Evolutionary conservation across 2,888 invertebrate species (phyloP), one percentile per base, ranked within the genome.

Genomic region (Pseudanteris insignis): DNA sequence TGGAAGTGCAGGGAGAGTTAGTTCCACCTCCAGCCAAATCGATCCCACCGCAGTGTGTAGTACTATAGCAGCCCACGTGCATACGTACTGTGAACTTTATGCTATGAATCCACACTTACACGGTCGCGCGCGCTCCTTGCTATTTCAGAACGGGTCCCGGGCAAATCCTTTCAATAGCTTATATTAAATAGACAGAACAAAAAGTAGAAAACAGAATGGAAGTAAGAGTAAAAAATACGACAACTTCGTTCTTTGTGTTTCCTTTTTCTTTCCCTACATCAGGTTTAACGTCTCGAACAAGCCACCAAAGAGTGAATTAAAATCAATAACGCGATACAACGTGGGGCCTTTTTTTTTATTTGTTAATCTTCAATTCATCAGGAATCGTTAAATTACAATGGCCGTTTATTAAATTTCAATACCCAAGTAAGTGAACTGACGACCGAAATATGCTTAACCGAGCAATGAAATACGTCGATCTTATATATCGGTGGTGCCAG

Each of bases 41-140:
- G 77, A 77, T 76, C 75, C 73, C 68, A 74, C 73, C 73, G 74
- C 75, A 73, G 73, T 74, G 67, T 73, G 68, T 73, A 69, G 69
- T 68, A 66, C 73, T 72, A 71, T 73, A 73, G 68, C 68, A 67
- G 62, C 55, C 67, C 74, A 72, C 72, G 70, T 75, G 75, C 73
- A 74, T 72, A 72, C 72, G 67, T 71, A 72, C 67, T 64, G 62
- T 70, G 64, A 54, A 66, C 64, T 65, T 58, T 48, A 59, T 41
- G 65, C 60, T 51, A 58, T 55, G 58, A 33, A 40, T 54, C 64
- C 40, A 46, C 55, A 54, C 64, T 46, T 51, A 62, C 55, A 51
- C 46, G 50, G 44, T 32, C 48, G 51, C 47, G 44, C 29, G 36
- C 33, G 25, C 32, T n/a, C n/a, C 50, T 44, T 43, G 47, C 36